Evolutionary conservation across 2,113 vertebrate species (phyloP).

Genomic region (Craseonycteris thonglongyai): DNA sequence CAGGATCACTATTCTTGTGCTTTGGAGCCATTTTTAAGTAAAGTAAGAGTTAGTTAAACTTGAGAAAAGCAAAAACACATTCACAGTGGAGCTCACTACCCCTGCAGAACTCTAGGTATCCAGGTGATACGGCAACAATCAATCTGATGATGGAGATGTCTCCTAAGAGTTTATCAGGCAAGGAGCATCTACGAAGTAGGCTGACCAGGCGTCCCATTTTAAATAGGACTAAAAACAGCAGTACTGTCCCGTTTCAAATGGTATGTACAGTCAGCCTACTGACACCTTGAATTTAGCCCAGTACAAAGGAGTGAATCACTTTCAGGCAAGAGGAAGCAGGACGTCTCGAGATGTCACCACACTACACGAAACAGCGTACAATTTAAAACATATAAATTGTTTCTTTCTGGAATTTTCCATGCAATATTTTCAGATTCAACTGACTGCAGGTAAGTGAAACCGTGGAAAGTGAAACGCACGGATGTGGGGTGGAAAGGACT

Average conservation of each 20-base stretch:
- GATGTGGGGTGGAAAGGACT: neutral
- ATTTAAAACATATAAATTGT: neutral
- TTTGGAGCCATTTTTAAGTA: neutral
- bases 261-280: no score
- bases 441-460: neutral
- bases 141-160: neutral
- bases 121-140: no score
- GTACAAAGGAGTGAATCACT: neutral
- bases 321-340: neutral
- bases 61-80: neutral
- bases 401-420: neutral
- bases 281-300: no score
- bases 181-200: neutral
- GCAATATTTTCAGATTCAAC: neutral
- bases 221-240: no score
- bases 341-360: neutral
- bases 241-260: no score
- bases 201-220: no score
- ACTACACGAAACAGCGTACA: no score
- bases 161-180: rapidly evolving
- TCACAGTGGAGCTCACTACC: neutral
- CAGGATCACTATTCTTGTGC: neutral
- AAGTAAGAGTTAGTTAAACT: neutral
- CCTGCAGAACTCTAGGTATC: neutral
- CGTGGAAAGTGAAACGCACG: neutral